Percentiles rank a stretch among this genome's conserved stretches.
These are phyloP conservation scores for Drymonia ruficornis DNA, from an alignment of 2,888 invertebrate genomes.

Conservation along the genomic window DNA sequence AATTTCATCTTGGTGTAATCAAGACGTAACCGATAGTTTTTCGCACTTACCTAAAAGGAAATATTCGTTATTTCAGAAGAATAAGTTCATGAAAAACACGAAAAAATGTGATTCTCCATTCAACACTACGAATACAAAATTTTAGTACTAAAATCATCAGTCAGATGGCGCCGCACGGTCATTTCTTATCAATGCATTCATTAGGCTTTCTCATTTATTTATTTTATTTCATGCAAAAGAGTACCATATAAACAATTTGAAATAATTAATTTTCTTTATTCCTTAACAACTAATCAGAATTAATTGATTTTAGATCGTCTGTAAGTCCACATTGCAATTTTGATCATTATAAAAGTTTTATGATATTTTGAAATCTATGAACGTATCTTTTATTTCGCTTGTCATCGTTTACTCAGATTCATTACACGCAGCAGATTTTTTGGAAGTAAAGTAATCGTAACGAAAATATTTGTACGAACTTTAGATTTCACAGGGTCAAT, in stretches of 20 bases:
- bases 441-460: neutral
- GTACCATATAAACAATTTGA: neutral
- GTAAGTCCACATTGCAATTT: too few relatives aligned
- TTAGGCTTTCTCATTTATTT: constrained; percentile 3
- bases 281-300: neutral
- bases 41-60: constrained; percentile 75
- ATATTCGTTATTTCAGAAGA: constrained; percentile 73
- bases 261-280: neutral
- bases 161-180: constrained; percentile 55
- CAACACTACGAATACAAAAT: constrained; percentile 84
- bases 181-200: constrained; percentile 55
- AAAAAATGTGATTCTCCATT: constrained; percentile 82
- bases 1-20: constrained; percentile 21
- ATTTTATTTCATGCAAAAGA: neutral
- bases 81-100: constrained; percentile 80
- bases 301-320: too few relatives aligned
- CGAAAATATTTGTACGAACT: too few relatives aligned
- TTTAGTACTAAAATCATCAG: constrained; percentile 69
- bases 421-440: constrained; percentile 14
- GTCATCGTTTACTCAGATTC: constrained; percentile 47
- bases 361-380: constrained; percentile 26
- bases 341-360: neutral
- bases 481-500: too few relatives aligned
- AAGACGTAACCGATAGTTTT: constrained; percentile 34
- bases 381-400: constrained; percentile 52